Evolutionary conservation across 2,797 vertebrate genomes (phyloP).

Genomic region (Arremon brunneinucha): DNA sequence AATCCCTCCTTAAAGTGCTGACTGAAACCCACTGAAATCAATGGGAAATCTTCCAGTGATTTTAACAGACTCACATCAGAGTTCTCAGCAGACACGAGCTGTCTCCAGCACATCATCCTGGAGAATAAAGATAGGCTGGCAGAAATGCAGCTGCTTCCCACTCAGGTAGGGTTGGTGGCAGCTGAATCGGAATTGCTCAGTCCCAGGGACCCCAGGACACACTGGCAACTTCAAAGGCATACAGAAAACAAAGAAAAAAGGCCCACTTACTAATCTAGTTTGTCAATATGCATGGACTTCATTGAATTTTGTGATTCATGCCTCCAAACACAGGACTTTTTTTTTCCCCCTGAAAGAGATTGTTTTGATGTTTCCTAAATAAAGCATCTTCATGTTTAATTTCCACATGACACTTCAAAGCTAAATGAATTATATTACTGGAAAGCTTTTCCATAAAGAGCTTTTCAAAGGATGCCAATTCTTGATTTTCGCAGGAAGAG

Average conservation of each 20-base stretch:
- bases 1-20: not conserved
- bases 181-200: not conserved
- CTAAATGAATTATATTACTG: slow-evolving; percentile 12
- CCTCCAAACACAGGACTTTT: not conserved
- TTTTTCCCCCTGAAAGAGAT: not conserved
- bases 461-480: slow-evolving; percentile 41
- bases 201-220: not conserved
- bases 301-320: slow-evolving; percentile 18
- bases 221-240: slow-evolving; percentile 1
- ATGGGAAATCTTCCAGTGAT: not conserved
- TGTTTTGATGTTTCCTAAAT: slow-evolving; percentile 56
- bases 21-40: not conserved
- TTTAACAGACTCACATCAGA: not conserved
- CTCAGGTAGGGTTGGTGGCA: not conserved
- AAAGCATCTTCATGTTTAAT: slow-evolving; percentile 46
- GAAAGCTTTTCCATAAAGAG: slow-evolving; percentile 29
- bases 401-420: slow-evolving; percentile 53
- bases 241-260: not conserved
- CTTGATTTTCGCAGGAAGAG: not conserved
- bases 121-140: not conserved
- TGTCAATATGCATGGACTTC: not conserved
- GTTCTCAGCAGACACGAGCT: not conserved
- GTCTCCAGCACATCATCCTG: not conserved
- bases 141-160: not conserved
- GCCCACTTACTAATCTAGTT: not conserved